Evolutionary conservation across 2,797 vertebrate genomes (phyloP).

Genomic region (Ctenopoma kingsleyae): DNA sequence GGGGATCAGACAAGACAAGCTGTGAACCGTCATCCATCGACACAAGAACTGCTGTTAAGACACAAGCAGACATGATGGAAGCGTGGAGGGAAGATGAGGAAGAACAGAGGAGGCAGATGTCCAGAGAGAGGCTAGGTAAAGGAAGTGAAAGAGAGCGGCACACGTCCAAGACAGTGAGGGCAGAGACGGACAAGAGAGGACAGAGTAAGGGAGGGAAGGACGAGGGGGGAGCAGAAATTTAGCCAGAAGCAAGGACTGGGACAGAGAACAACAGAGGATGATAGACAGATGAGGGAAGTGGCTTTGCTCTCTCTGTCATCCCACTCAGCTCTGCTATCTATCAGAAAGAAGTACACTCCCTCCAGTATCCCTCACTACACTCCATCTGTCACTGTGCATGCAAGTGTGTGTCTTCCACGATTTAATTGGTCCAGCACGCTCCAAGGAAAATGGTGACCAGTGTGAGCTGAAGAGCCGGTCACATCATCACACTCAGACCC

Average conservation of each 20-base stretch:
- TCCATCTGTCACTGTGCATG: slow-evolving; percentile 50
- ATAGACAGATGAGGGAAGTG: slow-evolving; percentile 67
- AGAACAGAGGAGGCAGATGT: slow-evolving; percentile 43
- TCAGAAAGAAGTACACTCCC: slow-evolving; percentile 56
- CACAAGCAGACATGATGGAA: slow-evolving; percentile 32
- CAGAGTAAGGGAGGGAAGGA: not conserved
- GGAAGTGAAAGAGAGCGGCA: slow-evolving; percentile 33
- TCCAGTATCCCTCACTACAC: slow-evolving; percentile 42
- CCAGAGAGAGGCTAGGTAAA: slow-evolving; percentile 44
- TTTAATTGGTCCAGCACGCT: slow-evolving; percentile 46
- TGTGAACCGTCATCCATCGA: slow-evolving; percentile 53
- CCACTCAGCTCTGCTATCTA: slow-evolving; percentile 62
- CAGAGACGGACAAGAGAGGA: slow-evolving; percentile 43
- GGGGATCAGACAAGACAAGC: slow-evolving; percentile 53
- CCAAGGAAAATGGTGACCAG: slow-evolving; percentile 47
- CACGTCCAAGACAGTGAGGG: slow-evolving; percentile 40
- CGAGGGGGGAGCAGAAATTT: slow-evolving; percentile 6
- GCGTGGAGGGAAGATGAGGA: slow-evolving; percentile 15
- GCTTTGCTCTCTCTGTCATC: slow-evolving; percentile 68
- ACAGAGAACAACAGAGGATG: slow-evolving; percentile 46
- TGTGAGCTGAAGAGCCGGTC: slow-evolving; percentile 38
- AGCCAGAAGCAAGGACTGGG: slow-evolving; percentile 41
- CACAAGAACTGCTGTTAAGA: slow-evolving; percentile 42
- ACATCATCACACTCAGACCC: slow-evolving; percentile 38
- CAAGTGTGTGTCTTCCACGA: slow-evolving; percentile 28